These are phyloP conservation scores for Lycaena phlaeas DNA, from an alignment of 2,888 invertebrate species.

Conservation along the genomic window DNA sequence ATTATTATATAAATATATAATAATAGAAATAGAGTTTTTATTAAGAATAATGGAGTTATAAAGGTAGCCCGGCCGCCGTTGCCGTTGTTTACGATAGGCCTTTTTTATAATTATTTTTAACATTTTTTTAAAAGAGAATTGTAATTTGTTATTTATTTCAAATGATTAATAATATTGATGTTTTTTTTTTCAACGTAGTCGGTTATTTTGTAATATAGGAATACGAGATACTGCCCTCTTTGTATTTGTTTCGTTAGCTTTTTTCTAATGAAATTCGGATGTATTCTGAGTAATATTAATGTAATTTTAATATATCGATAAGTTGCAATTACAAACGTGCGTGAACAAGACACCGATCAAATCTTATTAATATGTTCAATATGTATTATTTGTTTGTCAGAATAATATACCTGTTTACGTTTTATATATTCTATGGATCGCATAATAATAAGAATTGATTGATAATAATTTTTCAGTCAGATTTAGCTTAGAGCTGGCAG, in stretches of 20 bases:
- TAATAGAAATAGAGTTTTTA: constrained; percentile 71
- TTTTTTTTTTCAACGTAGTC: constrained; percentile 61
- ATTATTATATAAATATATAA: constrained; percentile 69
- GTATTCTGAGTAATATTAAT: constrained; percentile 22
- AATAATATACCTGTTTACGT: background rate
- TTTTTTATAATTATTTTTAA: constrained; percentile 62
- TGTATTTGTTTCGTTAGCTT: constrained; percentile 41
- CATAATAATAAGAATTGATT: constrained; percentile 27
- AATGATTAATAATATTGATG: constrained; percentile 68
- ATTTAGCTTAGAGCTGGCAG: no score
- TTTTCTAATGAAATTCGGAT: constrained; percentile 24
- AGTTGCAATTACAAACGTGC: constrained; percentile 31
- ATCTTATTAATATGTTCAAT: constrained; percentile 24
- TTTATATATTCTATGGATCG: constrained; percentile 11
- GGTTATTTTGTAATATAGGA: constrained; percentile 65
- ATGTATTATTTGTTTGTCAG: constrained; percentile 5
- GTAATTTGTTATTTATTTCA: constrained; percentile 73
- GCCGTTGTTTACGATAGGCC: constrained; percentile 46
- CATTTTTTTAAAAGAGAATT: constrained; percentile 57
- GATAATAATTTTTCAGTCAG: constrained; percentile 37
- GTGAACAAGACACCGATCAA: constrained; percentile 47
- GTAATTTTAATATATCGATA: constrained; percentile 37
- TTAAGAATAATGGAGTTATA: constrained; percentile 66
- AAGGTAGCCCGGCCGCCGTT: constrained; percentile 59
- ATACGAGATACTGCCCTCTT: constrained; percentile 66